Conservation (phyloP, 2,113 vertebrate species). For the Papio anubis region DNA sequence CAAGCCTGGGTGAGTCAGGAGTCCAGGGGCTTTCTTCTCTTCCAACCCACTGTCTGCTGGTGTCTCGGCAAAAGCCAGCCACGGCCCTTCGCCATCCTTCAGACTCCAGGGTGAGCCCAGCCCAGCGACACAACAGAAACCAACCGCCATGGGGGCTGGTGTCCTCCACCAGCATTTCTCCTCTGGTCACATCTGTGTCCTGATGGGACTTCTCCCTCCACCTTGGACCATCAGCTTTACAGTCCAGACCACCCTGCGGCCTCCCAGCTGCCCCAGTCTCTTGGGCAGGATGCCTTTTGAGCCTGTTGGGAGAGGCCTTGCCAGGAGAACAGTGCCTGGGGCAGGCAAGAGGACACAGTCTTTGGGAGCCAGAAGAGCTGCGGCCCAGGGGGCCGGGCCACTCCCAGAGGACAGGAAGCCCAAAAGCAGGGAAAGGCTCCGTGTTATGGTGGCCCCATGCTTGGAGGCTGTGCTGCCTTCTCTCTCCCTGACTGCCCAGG, state of each 20-base stretch:
- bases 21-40: not conserved
- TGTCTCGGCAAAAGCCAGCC: not conserved
- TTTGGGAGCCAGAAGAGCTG: not conserved
- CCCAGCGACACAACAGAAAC: not conserved
- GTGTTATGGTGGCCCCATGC: not conserved
- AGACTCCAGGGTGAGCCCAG: not conserved
- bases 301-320: not conserved
- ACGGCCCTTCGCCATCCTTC: rapidly evolving
- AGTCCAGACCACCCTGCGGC: not conserved
- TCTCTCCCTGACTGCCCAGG: not conserved
- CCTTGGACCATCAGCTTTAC: too few species aligned
- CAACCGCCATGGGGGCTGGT: rapidly evolving
- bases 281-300: not conserved
- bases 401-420: not conserved
- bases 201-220: not conserved
- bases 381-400: not conserved
- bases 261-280: not conserved
- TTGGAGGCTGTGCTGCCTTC: not conserved
- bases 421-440: not conserved
- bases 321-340: not conserved
- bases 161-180: not conserved
- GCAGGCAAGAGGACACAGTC: not conserved
- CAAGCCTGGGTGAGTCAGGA: slow-evolving; percentile 31
- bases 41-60: not conserved
- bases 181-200: not conserved